Conservation (phyloP, 2,888 invertebrate genomes). For the Microplitis manilae region DNA sequence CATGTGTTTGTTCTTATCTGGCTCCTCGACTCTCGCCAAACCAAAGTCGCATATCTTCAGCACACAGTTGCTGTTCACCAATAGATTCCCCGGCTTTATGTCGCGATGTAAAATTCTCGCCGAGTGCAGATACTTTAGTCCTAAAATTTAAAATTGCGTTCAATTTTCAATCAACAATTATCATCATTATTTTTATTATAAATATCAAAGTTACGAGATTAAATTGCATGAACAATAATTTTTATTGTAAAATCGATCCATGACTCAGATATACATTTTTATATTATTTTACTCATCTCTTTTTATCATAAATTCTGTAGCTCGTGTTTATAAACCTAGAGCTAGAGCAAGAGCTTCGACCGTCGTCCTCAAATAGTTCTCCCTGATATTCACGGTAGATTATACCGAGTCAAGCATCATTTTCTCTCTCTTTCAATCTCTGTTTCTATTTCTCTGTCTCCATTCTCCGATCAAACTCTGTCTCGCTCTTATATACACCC, state of each 20-base stretch:
- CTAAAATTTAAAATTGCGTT: conserved; percentile 73
- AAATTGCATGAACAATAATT: too few relatives aligned
- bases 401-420: conserved; percentile 28
- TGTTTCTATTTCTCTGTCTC: background rate
- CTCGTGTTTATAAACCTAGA: background rate
- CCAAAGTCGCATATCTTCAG: conserved; percentile 99
- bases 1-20: conserved; percentile 94
- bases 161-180: too few relatives aligned
- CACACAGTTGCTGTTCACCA: conserved; percentile 99
- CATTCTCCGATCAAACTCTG: background rate
- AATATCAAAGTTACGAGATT: too few relatives aligned
- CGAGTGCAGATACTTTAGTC: conserved; percentile 98
- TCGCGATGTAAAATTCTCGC: conserved; percentile 98
- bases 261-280: too few relatives aligned
- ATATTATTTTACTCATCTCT: background rate
- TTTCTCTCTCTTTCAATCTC: conserved; percentile 4
- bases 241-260: too few relatives aligned
- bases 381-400: conserved; percentile 35
- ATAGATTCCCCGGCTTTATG: conserved; percentile 98
- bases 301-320: background rate
- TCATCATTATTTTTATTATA: too few relatives aligned
- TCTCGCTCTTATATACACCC: background rate
- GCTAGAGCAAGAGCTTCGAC: background rate
- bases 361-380: background rate
- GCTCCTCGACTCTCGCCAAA: conserved; percentile 96